phyloP scores from a whole-genome alignment of 2,113 vertebrate species.

The Hydrolagus affinis region DNA sequence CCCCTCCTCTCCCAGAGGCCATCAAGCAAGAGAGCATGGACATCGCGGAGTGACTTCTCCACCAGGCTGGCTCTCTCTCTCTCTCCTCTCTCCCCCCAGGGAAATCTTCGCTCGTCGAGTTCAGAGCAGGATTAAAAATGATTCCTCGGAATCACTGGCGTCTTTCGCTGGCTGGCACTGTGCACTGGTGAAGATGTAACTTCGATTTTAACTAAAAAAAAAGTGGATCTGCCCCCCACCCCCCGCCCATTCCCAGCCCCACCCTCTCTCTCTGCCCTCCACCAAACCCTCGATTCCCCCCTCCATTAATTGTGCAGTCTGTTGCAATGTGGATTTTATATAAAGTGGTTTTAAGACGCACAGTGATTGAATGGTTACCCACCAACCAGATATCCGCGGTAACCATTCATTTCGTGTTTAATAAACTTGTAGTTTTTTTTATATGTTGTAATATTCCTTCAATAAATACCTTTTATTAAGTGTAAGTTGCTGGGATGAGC shows the following conservation, averaged over 20 bases:
- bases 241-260: no score
- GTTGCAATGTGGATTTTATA: constrained; percentile 49
- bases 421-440: constrained; percentile 75
- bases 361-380: constrained; percentile 59
- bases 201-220: constrained; percentile 22
- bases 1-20: constrained; percentile 45
- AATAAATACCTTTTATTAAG: constrained; percentile 80
- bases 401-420: constrained; percentile 66
- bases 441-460: constrained; percentile 96
- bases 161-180: constrained; percentile 36
- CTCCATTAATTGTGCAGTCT: constrained; percentile 59
- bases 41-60: constrained; percentile 49
- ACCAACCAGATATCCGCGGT: constrained; percentile 50
- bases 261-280: no score
- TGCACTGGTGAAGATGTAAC: constrained; percentile 31
- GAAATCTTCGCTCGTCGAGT: constrained; percentile 47
- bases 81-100: constrained; percentile 31
- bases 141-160: not conserved
- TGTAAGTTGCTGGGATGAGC: constrained; percentile 23
- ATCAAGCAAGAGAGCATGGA: constrained; percentile 65
- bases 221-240: not conserved
- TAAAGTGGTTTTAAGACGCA: constrained; percentile 66
- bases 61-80: constrained; percentile 28
- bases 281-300: no score
- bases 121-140: not conserved